phyloP scores from a whole-genome alignment of 2,113 vertebrate species.

The Myrmecobius fasciatus region DNA sequence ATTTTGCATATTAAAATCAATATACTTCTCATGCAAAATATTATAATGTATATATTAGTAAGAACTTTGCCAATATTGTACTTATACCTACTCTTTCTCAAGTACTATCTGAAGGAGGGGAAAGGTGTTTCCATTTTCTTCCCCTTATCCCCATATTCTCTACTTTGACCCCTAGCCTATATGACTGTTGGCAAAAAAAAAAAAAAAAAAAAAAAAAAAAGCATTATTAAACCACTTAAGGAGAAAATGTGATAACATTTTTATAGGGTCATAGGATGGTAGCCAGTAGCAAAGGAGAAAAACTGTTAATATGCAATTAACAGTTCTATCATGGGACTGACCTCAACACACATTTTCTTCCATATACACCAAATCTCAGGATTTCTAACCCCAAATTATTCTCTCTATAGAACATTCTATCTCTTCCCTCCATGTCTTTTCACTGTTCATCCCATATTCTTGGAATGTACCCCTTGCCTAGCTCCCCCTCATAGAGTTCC shows the following conservation, averaged over 20 bases:
- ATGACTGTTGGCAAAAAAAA: slow-evolving; percentile 37
- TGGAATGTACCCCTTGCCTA: not conserved
- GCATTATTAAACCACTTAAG: not conserved
- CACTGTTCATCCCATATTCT: not conserved
- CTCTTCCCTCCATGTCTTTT: not conserved
- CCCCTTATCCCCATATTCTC: not conserved
- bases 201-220: too few relatives aligned
- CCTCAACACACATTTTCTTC: not conserved
- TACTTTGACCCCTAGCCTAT: slow-evolving; percentile 2
- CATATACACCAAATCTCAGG: not conserved
- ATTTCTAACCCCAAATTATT: not conserved
- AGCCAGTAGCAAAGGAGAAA: not conserved
- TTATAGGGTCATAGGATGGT: not conserved
- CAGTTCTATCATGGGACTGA: not conserved
- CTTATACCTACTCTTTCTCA: not conserved
- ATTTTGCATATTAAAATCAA: not conserved
- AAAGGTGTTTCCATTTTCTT: slow-evolving; percentile 11
- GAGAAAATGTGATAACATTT: slow-evolving; percentile 13
- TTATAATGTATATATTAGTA: not conserved
- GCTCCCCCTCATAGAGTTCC: not conserved
- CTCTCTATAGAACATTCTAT: not conserved
- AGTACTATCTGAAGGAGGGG: not conserved
- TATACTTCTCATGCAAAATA: slow-evolving; percentile 9
- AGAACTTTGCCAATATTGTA: not conserved
- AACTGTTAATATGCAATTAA: slow-evolving; percentile 19